A percentile compares a stretch with the other conserved stretches of the same genome.
phyloP scores from a whole-genome alignment of 2,888 invertebrate genomes.

The Zygogramma bicolorata region DNA sequence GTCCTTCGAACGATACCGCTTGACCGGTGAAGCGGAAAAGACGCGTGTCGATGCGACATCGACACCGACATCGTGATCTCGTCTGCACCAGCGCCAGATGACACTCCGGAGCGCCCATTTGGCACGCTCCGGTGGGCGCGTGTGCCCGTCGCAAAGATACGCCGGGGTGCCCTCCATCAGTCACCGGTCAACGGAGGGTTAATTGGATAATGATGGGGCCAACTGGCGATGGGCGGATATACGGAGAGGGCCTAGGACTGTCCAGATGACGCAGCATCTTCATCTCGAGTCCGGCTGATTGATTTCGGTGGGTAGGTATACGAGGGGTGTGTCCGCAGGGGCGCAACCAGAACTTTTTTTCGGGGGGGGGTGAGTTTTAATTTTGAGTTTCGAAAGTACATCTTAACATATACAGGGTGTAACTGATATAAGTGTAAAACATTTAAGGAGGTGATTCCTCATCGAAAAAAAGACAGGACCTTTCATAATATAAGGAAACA shows the following conservation, averaged over 20 bases:
- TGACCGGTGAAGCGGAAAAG: conserved; percentile 22
- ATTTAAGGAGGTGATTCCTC: too few species aligned
- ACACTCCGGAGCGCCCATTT: conserved; percentile 14
- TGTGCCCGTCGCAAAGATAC: conserved; percentile 4
- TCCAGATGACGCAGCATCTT: not conserved
- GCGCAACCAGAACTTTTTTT: too few species aligned
- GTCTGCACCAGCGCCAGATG: conserved; percentile 9
- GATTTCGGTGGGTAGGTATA: too few species aligned
- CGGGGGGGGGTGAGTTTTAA: too few species aligned
- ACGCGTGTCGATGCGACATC: conserved; percentile 4
- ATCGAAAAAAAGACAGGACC: too few species aligned
- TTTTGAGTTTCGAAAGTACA: too few species aligned
- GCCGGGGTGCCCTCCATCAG: not conserved
- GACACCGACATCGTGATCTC: not conserved
- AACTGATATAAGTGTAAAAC: too few species aligned
- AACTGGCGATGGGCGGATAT: not conserved
- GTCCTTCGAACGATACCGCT: conserved; percentile 8
- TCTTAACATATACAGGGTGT: too few species aligned
- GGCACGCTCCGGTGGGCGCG: conserved; percentile 17
- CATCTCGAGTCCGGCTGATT: not conserved
- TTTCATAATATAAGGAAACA: too few species aligned
- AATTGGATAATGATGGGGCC: conserved; percentile 16
- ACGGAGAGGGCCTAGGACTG: not conserved
- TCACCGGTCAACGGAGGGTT: conserved; percentile 14
- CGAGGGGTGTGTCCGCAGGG: too few species aligned